Percentiles rank a stretch among this genome's conserved stretches.
Conservation (phyloP, 1,140 invertebrate species). For the Pogonomyrmex californicus region DNA sequence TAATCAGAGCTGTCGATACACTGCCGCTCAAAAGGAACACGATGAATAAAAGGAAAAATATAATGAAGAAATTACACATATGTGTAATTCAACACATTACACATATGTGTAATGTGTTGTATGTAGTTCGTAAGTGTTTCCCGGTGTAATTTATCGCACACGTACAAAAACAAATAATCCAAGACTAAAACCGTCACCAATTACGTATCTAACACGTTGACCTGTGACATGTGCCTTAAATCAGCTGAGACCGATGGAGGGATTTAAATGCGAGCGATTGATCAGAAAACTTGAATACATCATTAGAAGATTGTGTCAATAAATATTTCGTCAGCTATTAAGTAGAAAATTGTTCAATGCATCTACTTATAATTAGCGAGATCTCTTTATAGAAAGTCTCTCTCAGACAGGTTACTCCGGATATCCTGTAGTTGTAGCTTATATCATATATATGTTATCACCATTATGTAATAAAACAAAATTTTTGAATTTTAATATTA, state of each 20-base stretch:
- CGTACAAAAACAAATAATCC: constrained; percentile 50
- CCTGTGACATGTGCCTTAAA: constrained; percentile 46
- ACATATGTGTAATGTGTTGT: too few species aligned
- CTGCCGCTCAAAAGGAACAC: neutral
- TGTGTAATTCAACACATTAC: too few species aligned
- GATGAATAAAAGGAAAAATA: neutral
- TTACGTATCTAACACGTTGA: constrained; percentile 58
- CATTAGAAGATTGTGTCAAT: neutral
- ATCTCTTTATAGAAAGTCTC: neutral
- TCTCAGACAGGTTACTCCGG: neutral
- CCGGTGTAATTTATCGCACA: constrained; percentile 64
- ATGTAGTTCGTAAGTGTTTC: constrained; percentile 18
- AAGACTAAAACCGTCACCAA: constrained; percentile 1
- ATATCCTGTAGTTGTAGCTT: neutral
- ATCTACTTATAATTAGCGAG: neutral
- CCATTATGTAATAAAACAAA: neutral
- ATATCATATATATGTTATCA: neutral
- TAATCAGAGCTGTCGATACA: neutral
- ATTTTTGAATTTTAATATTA: constrained; percentile 4
- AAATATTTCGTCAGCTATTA: neutral
- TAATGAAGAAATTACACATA: neutral
- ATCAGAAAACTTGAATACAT: neutral
- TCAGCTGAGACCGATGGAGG: constrained; percentile 23
- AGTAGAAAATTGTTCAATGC: neutral
- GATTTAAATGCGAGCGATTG: neutral